Evolutionary conservation across 2,797 vertebrate genomes (phyloP).

Genomic region (Epinephelus malabaricus): DNA sequence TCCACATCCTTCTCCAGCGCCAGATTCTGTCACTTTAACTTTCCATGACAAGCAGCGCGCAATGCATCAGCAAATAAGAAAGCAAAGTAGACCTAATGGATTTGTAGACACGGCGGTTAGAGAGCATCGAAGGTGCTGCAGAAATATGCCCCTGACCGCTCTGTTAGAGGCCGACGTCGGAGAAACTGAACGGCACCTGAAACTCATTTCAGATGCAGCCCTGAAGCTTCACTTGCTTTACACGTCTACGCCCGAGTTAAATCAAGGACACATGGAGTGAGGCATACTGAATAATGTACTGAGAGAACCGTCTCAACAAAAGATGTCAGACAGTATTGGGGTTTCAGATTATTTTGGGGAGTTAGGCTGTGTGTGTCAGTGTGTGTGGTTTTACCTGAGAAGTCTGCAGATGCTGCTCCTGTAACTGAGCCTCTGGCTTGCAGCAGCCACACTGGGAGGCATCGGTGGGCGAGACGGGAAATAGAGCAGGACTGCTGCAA

Average conservation of each 20-base stretch:
- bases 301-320: not conserved
- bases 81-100: constrained; percentile 17
- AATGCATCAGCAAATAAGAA: constrained; percentile 49
- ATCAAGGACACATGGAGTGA: constrained; percentile 32
- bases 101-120: constrained; percentile 19
- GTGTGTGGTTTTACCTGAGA: constrained; percentile 87
- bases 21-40: constrained; percentile 56
- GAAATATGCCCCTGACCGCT: constrained; percentile 18
- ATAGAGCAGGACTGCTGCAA: constrained; percentile 90
- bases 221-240: constrained; percentile 18
- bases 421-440: constrained; percentile 96
- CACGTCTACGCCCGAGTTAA: not conserved
- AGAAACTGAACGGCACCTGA: constrained; percentile 25
- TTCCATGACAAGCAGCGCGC: constrained; percentile 27
- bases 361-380: not conserved
- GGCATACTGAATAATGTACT: constrained; percentile 25
- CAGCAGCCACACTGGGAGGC: constrained; percentile 97
- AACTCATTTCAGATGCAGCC: constrained; percentile 14
- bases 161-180: not conserved
- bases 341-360: constrained; percentile 27
- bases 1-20: constrained; percentile 53
- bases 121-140: constrained; percentile 5
- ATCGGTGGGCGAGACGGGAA: constrained; percentile 95
- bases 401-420: constrained; percentile 95
- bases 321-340: not conserved